Conservation (phyloP, 2,888 invertebrate genomes). For the Bhutanitis thaidina region DNA sequence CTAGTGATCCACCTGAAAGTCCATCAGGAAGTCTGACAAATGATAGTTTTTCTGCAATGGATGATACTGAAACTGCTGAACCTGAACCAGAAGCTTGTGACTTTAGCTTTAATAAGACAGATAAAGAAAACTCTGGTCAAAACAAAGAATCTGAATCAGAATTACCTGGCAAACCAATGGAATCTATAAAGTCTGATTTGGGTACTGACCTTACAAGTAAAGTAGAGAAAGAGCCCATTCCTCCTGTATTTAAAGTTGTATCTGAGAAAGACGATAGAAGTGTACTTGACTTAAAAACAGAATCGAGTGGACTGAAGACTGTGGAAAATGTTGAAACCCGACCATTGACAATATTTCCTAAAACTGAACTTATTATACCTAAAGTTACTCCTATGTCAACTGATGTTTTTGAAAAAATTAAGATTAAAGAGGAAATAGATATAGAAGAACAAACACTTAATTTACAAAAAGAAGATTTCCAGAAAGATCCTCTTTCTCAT, state of each 20-base stretch:
- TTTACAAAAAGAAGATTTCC: slow-evolving; percentile 68
- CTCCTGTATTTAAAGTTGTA: slow-evolving; percentile 49
- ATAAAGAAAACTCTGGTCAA: slow-evolving; percentile 61
- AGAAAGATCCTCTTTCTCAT: slow-evolving; percentile 69
- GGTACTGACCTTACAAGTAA: slow-evolving; percentile 54
- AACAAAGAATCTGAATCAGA: slow-evolving; percentile 60
- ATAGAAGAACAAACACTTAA: slow-evolving; percentile 63
- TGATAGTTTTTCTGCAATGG: slow-evolving; percentile 90
- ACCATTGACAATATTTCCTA: slow-evolving; percentile 61
- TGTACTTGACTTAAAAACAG: slow-evolving; percentile 66
- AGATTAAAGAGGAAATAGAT: slow-evolving; percentile 76
- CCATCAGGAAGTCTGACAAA: slow-evolving; percentile 92
- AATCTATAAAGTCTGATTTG: slow-evolving; percentile 53
- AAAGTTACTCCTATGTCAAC: slow-evolving; percentile 79
- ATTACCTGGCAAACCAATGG: slow-evolving; percentile 49
- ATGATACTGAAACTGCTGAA: slow-evolving; percentile 81
- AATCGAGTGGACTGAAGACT: slow-evolving; percentile 45
- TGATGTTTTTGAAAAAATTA: slow-evolving; percentile 69
- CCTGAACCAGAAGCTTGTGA: slow-evolving; percentile 71
- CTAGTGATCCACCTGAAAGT: slow-evolving; percentile 83
- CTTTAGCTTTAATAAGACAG: slow-evolving; percentile 70
- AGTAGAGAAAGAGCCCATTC: slow-evolving; percentile 60
- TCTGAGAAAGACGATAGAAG: slow-evolving; percentile 62
- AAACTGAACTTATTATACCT: slow-evolving; percentile 82
- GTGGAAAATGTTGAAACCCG: slow-evolving; percentile 53